Evolutionary conservation across 2,113 vertebrate species (phyloP).

Genomic region (Megatriorchis doriae): DNA sequence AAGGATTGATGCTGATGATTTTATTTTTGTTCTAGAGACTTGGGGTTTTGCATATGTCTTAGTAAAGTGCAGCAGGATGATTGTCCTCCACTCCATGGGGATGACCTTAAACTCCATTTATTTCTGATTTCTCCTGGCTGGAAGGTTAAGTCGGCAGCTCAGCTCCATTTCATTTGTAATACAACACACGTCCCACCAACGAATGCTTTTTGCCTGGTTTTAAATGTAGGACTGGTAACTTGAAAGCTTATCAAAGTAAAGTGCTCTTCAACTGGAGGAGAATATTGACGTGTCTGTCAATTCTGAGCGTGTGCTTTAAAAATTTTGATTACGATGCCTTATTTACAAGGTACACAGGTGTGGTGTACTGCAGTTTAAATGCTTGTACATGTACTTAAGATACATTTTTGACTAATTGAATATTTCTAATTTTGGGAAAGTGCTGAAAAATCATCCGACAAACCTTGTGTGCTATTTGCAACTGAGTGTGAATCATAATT

Average conservation of each 20-base stretch:
- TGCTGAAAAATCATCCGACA: neutral
- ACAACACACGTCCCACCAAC: neutral
- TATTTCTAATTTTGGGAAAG: neutral
- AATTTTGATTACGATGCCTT: neutral
- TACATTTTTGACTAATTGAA: neutral
- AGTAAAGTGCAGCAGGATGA: neutral
- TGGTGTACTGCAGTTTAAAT: neutral
- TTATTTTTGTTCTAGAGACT: neutral
- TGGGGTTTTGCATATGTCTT: neutral
- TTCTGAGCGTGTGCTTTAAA: neutral
- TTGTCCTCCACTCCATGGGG: neutral
- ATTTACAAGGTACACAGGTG: neutral
- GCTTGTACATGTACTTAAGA: neutral
- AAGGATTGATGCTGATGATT: neutral
- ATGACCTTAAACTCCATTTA: neutral
- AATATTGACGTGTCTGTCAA: neutral
- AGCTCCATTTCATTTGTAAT: neutral
- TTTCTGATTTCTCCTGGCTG: accelerated
- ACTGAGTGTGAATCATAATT: neutral
- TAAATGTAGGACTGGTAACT: neutral
- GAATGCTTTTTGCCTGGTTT: neutral
- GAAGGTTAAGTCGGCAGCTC: neutral
- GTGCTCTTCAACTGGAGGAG: neutral
- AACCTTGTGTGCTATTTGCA: neutral
- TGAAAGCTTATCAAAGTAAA: neutral